Evolutionary conservation across 2,797 vertebrate genomes (phyloP), one percentile per base, ranked within the genome.

Genomic region (Anas bahamensis): DNA sequence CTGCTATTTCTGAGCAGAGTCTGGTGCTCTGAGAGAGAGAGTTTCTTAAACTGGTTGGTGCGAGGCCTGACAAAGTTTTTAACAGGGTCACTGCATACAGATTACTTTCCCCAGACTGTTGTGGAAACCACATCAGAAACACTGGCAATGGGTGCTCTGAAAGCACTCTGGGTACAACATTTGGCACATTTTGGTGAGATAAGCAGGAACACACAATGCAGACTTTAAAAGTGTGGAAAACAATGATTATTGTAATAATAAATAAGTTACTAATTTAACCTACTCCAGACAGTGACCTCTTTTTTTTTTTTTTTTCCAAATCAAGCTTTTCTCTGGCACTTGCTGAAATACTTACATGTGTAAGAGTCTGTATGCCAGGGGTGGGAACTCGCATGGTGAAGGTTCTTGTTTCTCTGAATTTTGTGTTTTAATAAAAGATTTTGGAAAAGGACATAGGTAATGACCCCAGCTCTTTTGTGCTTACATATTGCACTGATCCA

Each of bases 121-220:
- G 91, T 97, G 95, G 97, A 97, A 97, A 97, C 95, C 1, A 0
- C 28, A 55, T 37, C 68, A 90, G 74, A 96, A 97, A 97, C 96
- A 97, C 10, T 66, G 52, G 72, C 55, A 53, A 22, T 24, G 44
- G 42, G 73, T 77, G 13, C 50, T 75, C 63, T 80, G 72, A 71
- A 88, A 59, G 42, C 26, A 91, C 83, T 96, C 75, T 88, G 93
- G 91, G 93, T 95, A 89, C 24, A 84, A 50, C n/a, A 19, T 50
- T 28, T 17, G 33, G 15, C 17, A 70, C 59, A 83, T 73, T 83
- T 83, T 94, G 24, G 70, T 87, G 64, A 76, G 76, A 95, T 90
- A 95, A 95, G 73, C 52, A 94, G 53, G 82, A 90, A 65, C 50
- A 82, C 48, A 89, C 7, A 44, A 73, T 79, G 88, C 74, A 24